phyloP scores from a whole-genome alignment of 2,113 vertebrate genomes.

The Oreochromis spilurus region DNA sequence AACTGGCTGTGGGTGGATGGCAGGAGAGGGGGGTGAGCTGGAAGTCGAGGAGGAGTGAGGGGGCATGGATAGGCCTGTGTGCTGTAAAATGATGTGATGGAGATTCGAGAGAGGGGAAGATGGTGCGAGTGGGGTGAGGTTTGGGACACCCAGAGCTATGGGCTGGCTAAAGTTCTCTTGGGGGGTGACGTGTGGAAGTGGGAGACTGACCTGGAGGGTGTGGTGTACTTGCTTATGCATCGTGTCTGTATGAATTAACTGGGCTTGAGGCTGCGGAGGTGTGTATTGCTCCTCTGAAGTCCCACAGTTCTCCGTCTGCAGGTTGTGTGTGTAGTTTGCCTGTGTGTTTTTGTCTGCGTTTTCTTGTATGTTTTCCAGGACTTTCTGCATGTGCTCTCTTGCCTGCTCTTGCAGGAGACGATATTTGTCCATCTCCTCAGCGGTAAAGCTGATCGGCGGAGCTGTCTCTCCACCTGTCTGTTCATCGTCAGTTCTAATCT shows the following conservation, averaged over 20 bases:
- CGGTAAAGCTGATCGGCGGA: slow-evolving; percentile 86
- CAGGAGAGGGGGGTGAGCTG: slow-evolving; percentile 56
- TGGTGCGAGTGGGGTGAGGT: slow-evolving; percentile 20
- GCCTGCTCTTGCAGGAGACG: slow-evolving; percentile 90
- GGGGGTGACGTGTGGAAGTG: slow-evolving; percentile 4
- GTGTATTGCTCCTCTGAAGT: slow-evolving; percentile 43
- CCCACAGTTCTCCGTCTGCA: neutral
- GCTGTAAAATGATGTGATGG: slow-evolving; percentile 83
- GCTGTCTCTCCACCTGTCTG: slow-evolving; percentile 69
- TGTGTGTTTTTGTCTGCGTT: slow-evolving; percentile 67
- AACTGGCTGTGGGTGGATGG: slow-evolving; percentile 73
- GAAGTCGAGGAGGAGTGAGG: slow-evolving; percentile 63
- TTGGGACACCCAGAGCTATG: slow-evolving; percentile 25
- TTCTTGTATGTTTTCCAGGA: slow-evolving; percentile 78
- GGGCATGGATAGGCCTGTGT: slow-evolving; percentile 74
- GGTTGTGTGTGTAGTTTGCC: slow-evolving; percentile 16
- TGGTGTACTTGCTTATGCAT: slow-evolving; percentile 43
- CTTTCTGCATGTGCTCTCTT: slow-evolving; percentile 93
- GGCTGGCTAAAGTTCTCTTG: slow-evolving; percentile 44
- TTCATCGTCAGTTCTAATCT: slow-evolving; percentile 68
- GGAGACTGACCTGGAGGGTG: slow-evolving; percentile 16
- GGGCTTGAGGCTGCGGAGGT: slow-evolving; percentile 61
- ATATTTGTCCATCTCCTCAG: slow-evolving; percentile 96
- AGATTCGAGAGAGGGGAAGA: slow-evolving; percentile 74
- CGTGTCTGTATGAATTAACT: slow-evolving; percentile 52